phyloP scores from a whole-genome alignment of 2,797 vertebrate species.

The Emys orbicularis region DNA sequence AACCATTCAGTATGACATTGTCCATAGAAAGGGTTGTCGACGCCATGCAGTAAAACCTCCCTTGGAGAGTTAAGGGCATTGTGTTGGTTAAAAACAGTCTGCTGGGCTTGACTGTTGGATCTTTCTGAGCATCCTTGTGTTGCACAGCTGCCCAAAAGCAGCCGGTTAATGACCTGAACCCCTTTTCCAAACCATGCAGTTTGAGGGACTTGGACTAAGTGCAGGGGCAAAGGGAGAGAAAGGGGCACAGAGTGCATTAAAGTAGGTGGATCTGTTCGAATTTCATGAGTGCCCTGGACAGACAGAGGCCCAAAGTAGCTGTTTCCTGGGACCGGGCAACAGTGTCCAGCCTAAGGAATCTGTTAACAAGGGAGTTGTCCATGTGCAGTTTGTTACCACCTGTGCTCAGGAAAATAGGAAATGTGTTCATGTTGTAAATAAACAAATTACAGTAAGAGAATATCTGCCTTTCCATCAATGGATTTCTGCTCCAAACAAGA shows the following conservation, averaged over 20 bases:
- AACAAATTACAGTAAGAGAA: constrained; percentile 45
- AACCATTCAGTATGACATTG: neutral
- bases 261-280: neutral
- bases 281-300: neutral
- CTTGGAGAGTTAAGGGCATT: neutral
- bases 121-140: neutral
- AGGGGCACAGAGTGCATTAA: neutral
- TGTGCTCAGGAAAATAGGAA: constrained; percentile 31
- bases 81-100: neutral
- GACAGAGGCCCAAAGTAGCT: neutral
- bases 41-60: neutral
- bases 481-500: constrained; percentile 16
- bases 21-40: neutral
- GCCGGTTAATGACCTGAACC: neutral
- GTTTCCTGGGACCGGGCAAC: neutral
- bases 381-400: neutral
- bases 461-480: neutral
- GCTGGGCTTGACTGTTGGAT: neutral
- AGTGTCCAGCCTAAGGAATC: neutral
- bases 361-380: neutral
- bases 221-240: neutral
- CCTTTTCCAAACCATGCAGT: neutral
- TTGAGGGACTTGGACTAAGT: neutral
- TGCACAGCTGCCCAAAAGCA: neutral
- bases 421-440: neutral